Evolutionary conservation across 2,888 invertebrate genomes (phyloP), one percentile per base, ranked within the genome.

Genomic region (Nezara viridula): DNA sequence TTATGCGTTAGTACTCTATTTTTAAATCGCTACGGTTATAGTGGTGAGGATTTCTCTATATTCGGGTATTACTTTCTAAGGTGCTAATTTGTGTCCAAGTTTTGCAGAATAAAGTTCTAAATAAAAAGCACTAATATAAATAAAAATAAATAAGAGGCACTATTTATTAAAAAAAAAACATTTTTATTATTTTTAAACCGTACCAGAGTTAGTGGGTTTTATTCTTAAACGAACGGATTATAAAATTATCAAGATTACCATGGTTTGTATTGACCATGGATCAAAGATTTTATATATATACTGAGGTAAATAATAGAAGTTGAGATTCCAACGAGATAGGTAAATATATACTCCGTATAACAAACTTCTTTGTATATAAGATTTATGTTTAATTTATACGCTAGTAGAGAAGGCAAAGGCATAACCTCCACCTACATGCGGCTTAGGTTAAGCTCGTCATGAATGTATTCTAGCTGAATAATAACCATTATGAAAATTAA

Each of bases 321-420:
- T 27, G 55, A 27, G 7, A 27, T 60, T 60, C 3, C 9, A 27
- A 27, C 2, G 1, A 60, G 12, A 27, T 16, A 60, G 27, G 27
- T 60, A 60, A n/a, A 60, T 60, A 60, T 2, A 27, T 16, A 9
- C 27, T 60, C 14, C 16, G 27, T 27, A 5, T 10, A 27, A 27
- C 60, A 27, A 60, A 60, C 27, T 32, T 55, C n/a, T 55, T 60
- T 60, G 60, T 60, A 27, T 60, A 32, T 16, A 60, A 27, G 60
- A 60, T 60, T 60, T 60, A 60, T 60, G 60, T 60, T 27, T 27
- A 60, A 60, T 60, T 60, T 60, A 60, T 60, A 60, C 60, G 27
- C 14, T 4, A 16, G 60, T 32, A 27, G 4, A 60, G 60, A 32
- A n/a, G 10, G 16, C 5, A 60, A 60, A 1, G 55, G 55, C n/a